Percentiles rank a stretch among this genome's conserved stretches.
These are phyloP conservation scores for Rhinophrynus dorsalis DNA, from an alignment of 2,797 vertebrate genomes.

Conservation along the genomic window DNA sequence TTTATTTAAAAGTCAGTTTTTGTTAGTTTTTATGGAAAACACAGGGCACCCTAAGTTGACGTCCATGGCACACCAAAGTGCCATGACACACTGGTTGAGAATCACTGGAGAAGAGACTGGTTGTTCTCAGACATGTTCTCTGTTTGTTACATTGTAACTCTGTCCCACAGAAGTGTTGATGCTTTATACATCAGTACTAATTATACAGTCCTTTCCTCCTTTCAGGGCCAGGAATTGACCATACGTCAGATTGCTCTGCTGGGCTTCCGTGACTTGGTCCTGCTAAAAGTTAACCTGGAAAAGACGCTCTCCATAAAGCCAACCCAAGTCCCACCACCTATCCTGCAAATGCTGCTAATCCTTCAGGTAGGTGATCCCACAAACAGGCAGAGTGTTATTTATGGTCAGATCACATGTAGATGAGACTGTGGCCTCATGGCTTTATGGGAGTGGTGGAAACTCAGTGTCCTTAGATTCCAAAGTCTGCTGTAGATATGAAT, in stretches of 20 bases:
- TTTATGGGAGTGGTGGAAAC: too few relatives aligned
- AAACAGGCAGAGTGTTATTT: too few relatives aligned
- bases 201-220: neutral
- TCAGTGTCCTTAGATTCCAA: neutral
- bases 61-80: too few relatives aligned
- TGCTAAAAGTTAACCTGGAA: conserved; percentile 83
- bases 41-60: too few relatives aligned
- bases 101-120: too few relatives aligned
- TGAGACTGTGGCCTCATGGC: neutral
- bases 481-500: conserved; percentile 19
- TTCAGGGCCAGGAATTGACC: conserved; percentile 90
- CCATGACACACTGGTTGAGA: too few relatives aligned
- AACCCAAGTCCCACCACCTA: conserved; percentile 70
- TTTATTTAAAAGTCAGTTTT: too few relatives aligned
- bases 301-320: conserved; percentile 70
- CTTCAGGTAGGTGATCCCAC: conserved; percentile 91
- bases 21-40: too few relatives aligned
- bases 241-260: conserved; percentile 92
- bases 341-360: conserved; percentile 92
- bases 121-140: too few relatives aligned
- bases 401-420: neutral
- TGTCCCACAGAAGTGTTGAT: too few relatives aligned
- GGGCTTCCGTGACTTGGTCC: conserved; percentile 88
- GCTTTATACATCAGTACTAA: too few relatives aligned
- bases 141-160: too few relatives aligned